phyloP scores from a whole-genome alignment of 2,888 invertebrate genomes.

The Nephrotoma guestfalica region DNA sequence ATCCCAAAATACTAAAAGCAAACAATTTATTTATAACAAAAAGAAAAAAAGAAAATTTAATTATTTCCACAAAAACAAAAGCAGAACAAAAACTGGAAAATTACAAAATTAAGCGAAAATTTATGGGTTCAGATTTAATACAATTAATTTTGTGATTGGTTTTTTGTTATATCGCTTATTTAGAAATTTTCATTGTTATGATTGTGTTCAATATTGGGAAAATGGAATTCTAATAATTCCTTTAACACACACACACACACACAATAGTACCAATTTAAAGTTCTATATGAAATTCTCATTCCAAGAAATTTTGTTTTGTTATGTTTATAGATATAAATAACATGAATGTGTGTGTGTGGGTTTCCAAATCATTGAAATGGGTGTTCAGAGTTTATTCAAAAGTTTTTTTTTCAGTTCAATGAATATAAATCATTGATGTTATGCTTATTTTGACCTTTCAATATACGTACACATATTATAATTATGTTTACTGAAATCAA shows the following conservation, averaged over 20 bases:
- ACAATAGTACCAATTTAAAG: background rate
- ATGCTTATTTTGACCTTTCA: no score
- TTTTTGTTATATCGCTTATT: background rate
- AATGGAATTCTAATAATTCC: background rate
- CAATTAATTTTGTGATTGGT: background rate
- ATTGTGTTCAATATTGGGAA: background rate
- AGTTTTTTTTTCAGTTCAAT: background rate
- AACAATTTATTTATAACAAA: background rate
- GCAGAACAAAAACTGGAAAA: background rate
- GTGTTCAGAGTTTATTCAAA: background rate
- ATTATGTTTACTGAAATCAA: no score
- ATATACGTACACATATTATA: no score
- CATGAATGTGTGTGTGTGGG: no score
- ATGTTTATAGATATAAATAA: background rate
- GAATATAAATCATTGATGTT: background rate
- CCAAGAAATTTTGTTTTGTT: background rate
- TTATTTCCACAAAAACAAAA: background rate
- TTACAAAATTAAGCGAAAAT: background rate
- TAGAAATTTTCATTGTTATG: background rate
- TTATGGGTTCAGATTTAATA: background rate
- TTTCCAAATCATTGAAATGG: background rate
- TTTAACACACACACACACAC: background rate
- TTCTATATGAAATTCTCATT: background rate
- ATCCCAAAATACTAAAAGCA: background rate
- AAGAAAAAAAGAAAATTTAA: background rate